phyloP scores from a whole-genome alignment of 1,140 invertebrate genomes.

The Papilio polyxenes region DNA sequence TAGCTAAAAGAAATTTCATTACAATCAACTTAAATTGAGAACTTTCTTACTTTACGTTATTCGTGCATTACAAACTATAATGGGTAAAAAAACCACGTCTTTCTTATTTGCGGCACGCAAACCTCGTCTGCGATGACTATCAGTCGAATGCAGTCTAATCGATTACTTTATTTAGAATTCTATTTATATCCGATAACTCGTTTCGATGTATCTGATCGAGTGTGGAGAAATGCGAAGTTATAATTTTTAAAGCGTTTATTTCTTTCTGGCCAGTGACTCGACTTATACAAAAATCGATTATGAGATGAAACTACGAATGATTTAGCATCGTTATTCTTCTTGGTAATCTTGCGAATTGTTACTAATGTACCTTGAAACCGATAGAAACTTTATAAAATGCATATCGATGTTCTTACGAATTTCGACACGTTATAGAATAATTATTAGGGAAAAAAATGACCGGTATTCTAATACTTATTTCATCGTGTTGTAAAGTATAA shows the following conservation, averaged over 20 bases:
- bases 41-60: constrained; percentile 30
- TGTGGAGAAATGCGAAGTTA: constrained; percentile 32
- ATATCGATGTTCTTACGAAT: not conserved
- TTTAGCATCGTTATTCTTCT: constrained; percentile 26
- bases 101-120: constrained; percentile 35
- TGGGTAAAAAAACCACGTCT: constrained; percentile 2
- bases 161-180: constrained; percentile 42
- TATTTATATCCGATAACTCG: constrained; percentile 35
- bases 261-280: constrained; percentile 30
- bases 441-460: not conserved
- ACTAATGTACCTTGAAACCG: constrained; percentile 19
- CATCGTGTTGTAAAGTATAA: not conserved
- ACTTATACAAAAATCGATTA: constrained; percentile 31
- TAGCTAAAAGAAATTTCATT: not conserved
- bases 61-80: constrained; percentile 34
- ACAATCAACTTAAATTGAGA: not conserved
- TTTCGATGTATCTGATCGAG: constrained; percentile 29
- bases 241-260: constrained; percentile 33
- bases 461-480: not conserved
- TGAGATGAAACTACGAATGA: constrained; percentile 27
- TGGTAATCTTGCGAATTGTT: constrained; percentile 10
- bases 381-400: not conserved
- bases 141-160: constrained; percentile 47
- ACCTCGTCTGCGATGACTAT: constrained; percentile 45
- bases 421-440: not conserved